These are phyloP conservation scores for Drosophila pandora DNA, from an alignment of 1,140 invertebrate species.

Conservation along the genomic window DNA sequence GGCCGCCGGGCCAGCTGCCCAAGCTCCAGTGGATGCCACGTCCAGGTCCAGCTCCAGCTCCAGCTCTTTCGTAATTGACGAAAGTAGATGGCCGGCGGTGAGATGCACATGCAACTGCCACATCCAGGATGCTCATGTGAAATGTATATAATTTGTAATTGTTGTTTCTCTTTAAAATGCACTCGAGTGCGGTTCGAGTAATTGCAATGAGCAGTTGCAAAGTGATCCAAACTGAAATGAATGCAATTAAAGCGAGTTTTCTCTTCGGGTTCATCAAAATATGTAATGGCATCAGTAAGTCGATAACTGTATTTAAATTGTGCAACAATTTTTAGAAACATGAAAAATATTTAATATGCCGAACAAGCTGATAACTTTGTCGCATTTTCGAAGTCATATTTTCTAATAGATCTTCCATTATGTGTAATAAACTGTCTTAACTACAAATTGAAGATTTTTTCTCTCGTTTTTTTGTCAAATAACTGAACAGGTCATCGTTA, in stretches of 20 bases:
- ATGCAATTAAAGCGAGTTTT: constrained; percentile 32
- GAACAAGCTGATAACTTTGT: neutral
- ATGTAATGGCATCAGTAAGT: neutral
- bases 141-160: constrained; percentile 75
- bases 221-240: constrained; percentile 27
- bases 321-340: neutral
- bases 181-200: constrained; percentile 36
- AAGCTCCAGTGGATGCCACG: constrained; percentile 3
- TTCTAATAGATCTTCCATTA: neutral
- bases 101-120: constrained; percentile 20
- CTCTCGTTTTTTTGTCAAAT: neutral
- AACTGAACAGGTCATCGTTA: constrained; percentile 7
- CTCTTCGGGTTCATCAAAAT: constrained; percentile 17
- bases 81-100: constrained; percentile 65
- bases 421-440: neutral
- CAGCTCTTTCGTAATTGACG: constrained; percentile 66
- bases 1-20: constrained; percentile 62
- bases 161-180: constrained; percentile 63
- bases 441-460: neutral
- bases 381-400: neutral
- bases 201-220: constrained; percentile 44
- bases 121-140: constrained; percentile 39
- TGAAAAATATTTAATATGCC: neutral
- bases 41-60: constrained; percentile 3
- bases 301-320: constrained; percentile 1